Base-by-base conservation (phyloP, 2,797 vertebrate species). In the Dendrocincla fuliginosa region DNA sequence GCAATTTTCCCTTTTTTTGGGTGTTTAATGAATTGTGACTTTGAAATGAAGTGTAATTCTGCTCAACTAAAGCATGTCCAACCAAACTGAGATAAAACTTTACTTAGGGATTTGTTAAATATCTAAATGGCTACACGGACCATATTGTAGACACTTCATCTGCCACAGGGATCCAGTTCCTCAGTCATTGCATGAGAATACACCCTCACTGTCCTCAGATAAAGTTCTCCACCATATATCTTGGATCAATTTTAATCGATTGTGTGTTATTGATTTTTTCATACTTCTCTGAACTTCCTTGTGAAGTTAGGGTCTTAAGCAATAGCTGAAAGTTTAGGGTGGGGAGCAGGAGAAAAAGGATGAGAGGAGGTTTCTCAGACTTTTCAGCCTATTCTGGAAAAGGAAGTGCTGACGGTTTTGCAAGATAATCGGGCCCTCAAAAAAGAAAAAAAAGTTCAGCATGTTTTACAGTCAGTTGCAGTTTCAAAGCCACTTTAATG, bases 331-430 rank as follows among this genome's bases (percentile, higher is more conserved):
- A 90, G 55, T 52, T 56, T 76, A 19, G 35, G 24, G 33, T 76
- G 55, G 44, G 19, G 55, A 86, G 84, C 2, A 16, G 23, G 17
- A 92, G 44, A 60, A 33, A 71, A 93, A 90, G 49, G 13, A 13
- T 56, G 73, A 81, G 24, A 70, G 1, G 7, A 87, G 25, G 33
- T 20, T 69, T 91, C n/a, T 69, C 68, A 75, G 25, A 33, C 27
- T 95, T 93, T 23, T 65, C 79, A 88, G 63, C 23, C 49, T 74
- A 22, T 74, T 88, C 56, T 53, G 56, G 65, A 91, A 84, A 76
- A 80, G 92, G 96, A 96, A 96, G 85, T 87, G 27, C 46, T 68
- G 60, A n/a, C 93, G 16, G 30, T 88, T 91, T 93, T 94, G 87
- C 87, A 93, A 95, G 52, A 67, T 25, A 76, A 87, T 75, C 89